phyloP scores from a whole-genome alignment of 2,113 vertebrate species.

The Plecotus auritus region DNA sequence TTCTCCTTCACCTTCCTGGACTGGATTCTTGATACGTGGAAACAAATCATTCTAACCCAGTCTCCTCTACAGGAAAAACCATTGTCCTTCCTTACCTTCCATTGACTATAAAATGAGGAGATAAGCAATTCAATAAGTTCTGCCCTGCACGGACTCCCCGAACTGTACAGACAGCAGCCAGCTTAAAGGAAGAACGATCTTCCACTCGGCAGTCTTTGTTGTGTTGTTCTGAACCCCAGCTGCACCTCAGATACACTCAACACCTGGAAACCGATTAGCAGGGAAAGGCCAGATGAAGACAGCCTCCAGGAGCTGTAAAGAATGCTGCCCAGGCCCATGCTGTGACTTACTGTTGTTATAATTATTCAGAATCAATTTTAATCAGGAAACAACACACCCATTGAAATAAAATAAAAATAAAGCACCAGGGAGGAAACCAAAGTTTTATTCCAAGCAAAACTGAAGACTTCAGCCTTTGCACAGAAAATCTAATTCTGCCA shows the following conservation, averaged over 20 bases:
- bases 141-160: neutral
- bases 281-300: neutral
- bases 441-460: conserved; percentile 58
- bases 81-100: neutral
- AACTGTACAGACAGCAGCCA: neutral
- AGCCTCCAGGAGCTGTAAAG: neutral
- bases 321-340: neutral
- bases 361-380: conserved; percentile 58
- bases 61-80: neutral
- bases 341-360: conserved; percentile 28
- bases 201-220: neutral
- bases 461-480: conserved; percentile 35
- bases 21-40: neutral
- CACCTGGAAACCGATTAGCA: neutral
- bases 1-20: neutral
- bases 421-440: conserved; percentile 55
- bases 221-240: neutral
- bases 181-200: neutral
- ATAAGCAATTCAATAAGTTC: neutral
- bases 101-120: neutral
- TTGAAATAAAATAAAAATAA: conserved; percentile 72
- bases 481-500: conserved; percentile 72
- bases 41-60: neutral
- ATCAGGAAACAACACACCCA: conserved; percentile 52
- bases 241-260: neutral